These are phyloP conservation scores for Thamnophis elegans DNA, from an alignment of 2,797 vertebrate genomes.

Conservation along the genomic window DNA sequence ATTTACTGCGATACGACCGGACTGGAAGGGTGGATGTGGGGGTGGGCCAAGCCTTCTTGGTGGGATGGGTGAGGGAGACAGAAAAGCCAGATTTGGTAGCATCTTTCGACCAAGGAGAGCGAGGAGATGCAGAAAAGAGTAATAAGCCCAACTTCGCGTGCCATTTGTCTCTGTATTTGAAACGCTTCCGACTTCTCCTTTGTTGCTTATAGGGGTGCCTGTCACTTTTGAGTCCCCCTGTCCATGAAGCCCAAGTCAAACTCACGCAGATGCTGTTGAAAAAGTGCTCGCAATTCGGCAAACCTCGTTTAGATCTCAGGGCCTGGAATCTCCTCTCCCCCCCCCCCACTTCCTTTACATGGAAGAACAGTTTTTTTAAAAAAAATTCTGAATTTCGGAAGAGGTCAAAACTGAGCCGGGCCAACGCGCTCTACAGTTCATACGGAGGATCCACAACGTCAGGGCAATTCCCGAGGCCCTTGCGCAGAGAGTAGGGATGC, in stretches of 20 bases:
- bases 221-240: not conserved
- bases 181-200: not conserved
- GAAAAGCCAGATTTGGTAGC: not conserved
- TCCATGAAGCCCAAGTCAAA: not conserved
- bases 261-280: not conserved
- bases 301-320: not conserved
- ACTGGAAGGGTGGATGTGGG: too few species aligned
- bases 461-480: rapidly evolving
- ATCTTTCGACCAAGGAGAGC: not conserved
- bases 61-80: not conserved
- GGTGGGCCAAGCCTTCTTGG: not conserved
- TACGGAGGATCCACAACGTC: rapidly evolving
- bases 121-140: too few species aligned
- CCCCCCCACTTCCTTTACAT: not conserved
- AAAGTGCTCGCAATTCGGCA: not conserved
- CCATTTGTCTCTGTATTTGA: not conserved
- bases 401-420: not conserved
- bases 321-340: not conserved
- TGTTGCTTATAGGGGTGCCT: too few species aligned
- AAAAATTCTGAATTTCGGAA: not conserved
- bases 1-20: not conserved
- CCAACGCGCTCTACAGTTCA: not conserved
- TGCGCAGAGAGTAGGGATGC: not conserved
- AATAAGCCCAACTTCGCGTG: not conserved
- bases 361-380: not conserved